Evolutionary conservation across 2,888 invertebrate species (phyloP).

Genomic region (Heteropelma amictum): DNA sequence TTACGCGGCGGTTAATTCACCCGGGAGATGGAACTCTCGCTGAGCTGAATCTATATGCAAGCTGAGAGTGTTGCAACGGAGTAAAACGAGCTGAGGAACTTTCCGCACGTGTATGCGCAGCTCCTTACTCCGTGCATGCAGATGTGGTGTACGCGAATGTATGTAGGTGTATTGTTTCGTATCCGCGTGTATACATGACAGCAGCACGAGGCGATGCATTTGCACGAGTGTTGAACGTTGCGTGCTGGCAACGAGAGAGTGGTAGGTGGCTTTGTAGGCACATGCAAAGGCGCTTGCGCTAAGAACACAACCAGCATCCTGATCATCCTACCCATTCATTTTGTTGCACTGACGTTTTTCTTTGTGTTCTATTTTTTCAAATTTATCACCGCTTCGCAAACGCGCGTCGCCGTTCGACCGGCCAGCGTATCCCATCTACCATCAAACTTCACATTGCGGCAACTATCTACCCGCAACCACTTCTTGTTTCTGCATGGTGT

Average conservation of each 20-base stretch:
- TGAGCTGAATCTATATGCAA: slow-evolving; percentile 20
- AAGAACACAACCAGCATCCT: slow-evolving; percentile 3
- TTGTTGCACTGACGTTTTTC: neutral
- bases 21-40: slow-evolving; percentile 59
- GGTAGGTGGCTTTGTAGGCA: slow-evolving; percentile 40
- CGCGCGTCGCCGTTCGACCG: neutral
- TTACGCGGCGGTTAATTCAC: slow-evolving; percentile 62
- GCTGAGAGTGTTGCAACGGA: slow-evolving; percentile 3
- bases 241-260: slow-evolving; percentile 25
- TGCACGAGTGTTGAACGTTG: neutral
- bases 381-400: slow-evolving; percentile 22
- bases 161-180: slow-evolving; percentile 1
- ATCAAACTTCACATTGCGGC: slow-evolving; percentile 15
- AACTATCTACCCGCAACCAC: slow-evolving; percentile 10
- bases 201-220: too few relatives aligned
- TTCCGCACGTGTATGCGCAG: neutral
- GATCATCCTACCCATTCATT: neutral
- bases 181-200: too few relatives aligned
- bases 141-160: too few relatives aligned
- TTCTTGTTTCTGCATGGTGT: slow-evolving; percentile 15
- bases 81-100: slow-evolving; percentile 25
- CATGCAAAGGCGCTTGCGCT: slow-evolving; percentile 31
- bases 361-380: neutral
- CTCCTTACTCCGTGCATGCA: slow-evolving; percentile 17
- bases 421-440: neutral